Evolutionary conservation across 2,888 invertebrate species (phyloP).

Genomic region (Disparrhopalites patrizii): DNA sequence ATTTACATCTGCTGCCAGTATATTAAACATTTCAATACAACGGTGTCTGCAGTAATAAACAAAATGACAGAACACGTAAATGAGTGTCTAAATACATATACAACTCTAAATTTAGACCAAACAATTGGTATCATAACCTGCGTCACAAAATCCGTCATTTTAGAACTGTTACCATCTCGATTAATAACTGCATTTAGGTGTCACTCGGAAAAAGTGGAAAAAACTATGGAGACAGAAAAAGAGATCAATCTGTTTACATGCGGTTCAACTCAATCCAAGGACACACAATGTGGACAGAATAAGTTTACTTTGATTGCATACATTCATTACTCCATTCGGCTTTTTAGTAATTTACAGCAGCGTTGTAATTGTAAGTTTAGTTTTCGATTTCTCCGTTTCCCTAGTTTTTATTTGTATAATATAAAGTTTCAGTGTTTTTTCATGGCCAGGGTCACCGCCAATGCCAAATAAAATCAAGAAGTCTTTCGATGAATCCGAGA

Average conservation of each 20-base stretch:
- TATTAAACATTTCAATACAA: too few relatives aligned
- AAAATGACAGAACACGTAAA: too few relatives aligned
- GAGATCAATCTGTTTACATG: constrained; percentile 19
- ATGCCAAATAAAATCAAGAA: constrained; percentile 46
- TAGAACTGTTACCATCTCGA: too few relatives aligned
- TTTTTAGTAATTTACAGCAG: not conserved
- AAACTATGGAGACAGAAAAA: constrained; percentile 5
- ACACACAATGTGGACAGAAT: constrained; percentile 23
- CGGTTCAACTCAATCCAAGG: constrained; percentile 8
- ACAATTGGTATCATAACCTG: too few relatives aligned
- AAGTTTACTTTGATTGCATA: constrained; percentile 24
- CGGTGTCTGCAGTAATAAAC: too few relatives aligned
- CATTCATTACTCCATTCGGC: not conserved
- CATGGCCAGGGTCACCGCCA: constrained; percentile 49
- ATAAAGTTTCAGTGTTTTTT: not conserved
- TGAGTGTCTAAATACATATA: too few relatives aligned
- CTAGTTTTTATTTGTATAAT: not conserved
- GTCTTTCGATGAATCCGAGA: constrained; percentile 40
- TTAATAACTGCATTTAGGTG: too few relatives aligned
- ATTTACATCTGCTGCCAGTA: too few relatives aligned
- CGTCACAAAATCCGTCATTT: too few relatives aligned
- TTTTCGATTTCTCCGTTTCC: constrained; percentile 1
- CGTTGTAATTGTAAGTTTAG: not conserved
- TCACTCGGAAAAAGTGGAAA: not conserved
- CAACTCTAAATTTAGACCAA: too few relatives aligned